Evolutionary conservation across 2,888 invertebrate genomes (phyloP).

Genomic region (Tenthredo amoena): DNA sequence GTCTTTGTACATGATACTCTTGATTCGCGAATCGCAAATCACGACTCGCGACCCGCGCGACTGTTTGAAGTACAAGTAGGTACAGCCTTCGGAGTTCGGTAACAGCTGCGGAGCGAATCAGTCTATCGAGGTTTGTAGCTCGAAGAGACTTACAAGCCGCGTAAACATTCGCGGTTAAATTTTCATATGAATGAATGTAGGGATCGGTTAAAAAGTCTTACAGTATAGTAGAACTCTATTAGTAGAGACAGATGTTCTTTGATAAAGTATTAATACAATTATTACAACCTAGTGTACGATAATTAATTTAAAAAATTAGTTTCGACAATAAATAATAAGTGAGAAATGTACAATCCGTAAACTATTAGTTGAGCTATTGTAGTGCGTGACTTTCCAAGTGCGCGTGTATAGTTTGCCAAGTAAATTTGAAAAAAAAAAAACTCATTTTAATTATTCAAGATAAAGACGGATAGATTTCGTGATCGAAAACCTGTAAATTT

Average conservation of each 20-base stretch:
- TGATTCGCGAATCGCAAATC: background rate
- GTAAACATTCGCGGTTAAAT: background rate
- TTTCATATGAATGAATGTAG: background rate
- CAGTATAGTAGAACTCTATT: background rate
- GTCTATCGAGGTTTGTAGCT: slow-evolving; percentile 3
- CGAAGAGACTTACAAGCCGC: background rate
- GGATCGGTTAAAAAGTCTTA: background rate
- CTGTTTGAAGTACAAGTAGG: slow-evolving; percentile 12
- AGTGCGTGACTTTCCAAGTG: background rate
- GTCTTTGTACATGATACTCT: background rate
- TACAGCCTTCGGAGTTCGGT: slow-evolving; percentile 14
- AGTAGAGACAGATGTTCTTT: background rate
- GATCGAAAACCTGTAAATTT: background rate
- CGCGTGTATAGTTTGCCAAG: background rate
- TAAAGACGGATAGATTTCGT: background rate
- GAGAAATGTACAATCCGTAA: slow-evolving; percentile 15
- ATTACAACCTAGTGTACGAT: background rate
- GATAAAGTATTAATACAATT: background rate
- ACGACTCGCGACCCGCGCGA: background rate
- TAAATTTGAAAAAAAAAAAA: background rate
- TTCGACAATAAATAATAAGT: background rate
- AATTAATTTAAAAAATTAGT: background rate
- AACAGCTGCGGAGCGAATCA: slow-evolving; percentile 9
- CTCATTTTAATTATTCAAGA: background rate
- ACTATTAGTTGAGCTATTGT: background rate